These are phyloP conservation scores for Peromyscus leucopus DNA, from an alignment of 2,113 vertebrate species.

Conservation along the genomic window DNA sequence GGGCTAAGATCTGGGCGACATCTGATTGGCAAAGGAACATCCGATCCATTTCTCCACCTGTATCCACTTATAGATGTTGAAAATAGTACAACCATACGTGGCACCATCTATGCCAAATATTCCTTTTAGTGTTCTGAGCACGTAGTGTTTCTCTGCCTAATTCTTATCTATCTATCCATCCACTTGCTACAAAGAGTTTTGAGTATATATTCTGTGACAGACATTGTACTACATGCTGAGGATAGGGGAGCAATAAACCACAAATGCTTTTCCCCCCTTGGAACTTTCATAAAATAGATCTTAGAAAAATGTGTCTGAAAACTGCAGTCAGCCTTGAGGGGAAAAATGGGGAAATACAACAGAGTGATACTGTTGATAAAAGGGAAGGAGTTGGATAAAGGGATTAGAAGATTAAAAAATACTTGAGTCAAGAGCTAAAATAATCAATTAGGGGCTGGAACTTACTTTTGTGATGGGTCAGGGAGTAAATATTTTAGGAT, in stretches of 20 bases:
- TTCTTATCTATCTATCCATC: background rate
- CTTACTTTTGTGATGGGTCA: constrained; percentile 6
- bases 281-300: background rate
- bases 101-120: background rate
- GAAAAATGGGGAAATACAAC: background rate
- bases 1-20: background rate
- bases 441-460: background rate
- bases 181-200: background rate
- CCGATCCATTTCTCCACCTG: background rate
- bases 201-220: background rate
- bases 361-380: background rate
- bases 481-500: constrained; percentile 38
- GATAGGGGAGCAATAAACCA: background rate
- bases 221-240: background rate
- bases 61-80: constrained; percentile 1
- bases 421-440: background rate
- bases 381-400: background rate
- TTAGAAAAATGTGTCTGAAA: constrained; percentile 27
- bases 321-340: background rate
- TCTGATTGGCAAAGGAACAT: background rate
- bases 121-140: constrained; percentile 10
- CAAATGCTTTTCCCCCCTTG: background rate
- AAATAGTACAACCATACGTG: background rate
- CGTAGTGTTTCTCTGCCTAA: background rate
- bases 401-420: background rate